phyloP scores from a whole-genome alignment of 2,113 vertebrate genomes.

The Neomonachus schauinslandi region DNA sequence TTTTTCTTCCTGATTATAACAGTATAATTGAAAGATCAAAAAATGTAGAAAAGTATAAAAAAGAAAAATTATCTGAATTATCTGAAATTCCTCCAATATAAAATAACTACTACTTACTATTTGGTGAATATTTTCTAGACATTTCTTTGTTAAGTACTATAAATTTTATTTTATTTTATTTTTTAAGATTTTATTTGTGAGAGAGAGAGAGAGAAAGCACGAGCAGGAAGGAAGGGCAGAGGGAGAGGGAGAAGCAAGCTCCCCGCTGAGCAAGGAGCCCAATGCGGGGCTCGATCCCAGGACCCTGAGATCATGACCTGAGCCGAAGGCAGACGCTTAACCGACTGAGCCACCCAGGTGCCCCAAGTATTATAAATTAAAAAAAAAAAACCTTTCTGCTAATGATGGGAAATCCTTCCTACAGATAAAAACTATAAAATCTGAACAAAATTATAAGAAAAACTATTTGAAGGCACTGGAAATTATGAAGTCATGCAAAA shows the following conservation, averaged over 20 bases:
- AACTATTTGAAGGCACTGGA: neutral
- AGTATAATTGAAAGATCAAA: neutral
- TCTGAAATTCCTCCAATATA: neutral
- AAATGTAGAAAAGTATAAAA: conserved; percentile 16
- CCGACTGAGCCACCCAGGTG: no score
- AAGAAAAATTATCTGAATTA: neutral
- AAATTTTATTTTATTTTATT: neutral
- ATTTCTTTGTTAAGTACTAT: neutral
- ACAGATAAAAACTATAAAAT: neutral
- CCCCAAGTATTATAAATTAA: neutral
- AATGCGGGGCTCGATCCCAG: no score
- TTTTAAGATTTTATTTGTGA: no score
- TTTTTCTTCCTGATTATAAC: neutral
- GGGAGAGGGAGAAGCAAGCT: no score
- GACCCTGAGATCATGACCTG: no score
- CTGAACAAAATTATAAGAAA: neutral
- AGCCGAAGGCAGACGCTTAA: no score
- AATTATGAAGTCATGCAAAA: neutral
- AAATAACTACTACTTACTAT: neutral
- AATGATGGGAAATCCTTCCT: neutral
- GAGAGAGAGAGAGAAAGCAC: no score
- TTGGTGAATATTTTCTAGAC: neutral
- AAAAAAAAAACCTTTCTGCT: neutral
- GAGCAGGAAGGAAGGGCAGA: no score
- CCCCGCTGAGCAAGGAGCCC: no score